Base-by-base conservation (phyloP, 2,113 vertebrate species). In the Jacana jacana region DNA sequence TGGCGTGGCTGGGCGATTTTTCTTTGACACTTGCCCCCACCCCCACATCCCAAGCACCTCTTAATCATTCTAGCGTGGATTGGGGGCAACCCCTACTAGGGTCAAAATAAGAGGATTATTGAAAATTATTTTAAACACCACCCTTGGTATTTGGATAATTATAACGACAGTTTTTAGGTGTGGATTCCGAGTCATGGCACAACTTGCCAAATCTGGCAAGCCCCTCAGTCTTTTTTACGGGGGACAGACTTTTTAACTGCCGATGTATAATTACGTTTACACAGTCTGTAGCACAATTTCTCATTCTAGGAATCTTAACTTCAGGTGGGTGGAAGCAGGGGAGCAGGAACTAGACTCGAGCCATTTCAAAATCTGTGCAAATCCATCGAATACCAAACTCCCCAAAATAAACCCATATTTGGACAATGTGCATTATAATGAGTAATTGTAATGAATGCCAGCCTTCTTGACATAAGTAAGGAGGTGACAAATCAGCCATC, bases 1-100 rank as follows among this genome's bases (percentile, higher is more conserved):
- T 75, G 75, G 86, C 87, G 84, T 77, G 94, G 86, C 86, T 20
- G 24, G 58, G 60, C 88, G 55, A 86, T 66, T 84, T 72, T 61
- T 82, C 71, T 76, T 66, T 96, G 91, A 96, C 88, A 82, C 42
- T 94, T 88, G 81, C 94, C 60, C 49, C 79, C 73, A 55, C 91
- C 82, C 87, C 60, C 44, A 76, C 55, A 94, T 81, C 95, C 86
- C 76, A 64, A 65, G 65, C 69, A 37, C 79, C 94, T 93, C 93
- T 87, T 68, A 48, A 80, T 83, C 86, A 69, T 90, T 57, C 55
- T 66, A 79, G 68, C 22, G 42, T 70, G 82, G 37, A 75, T 1
- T 49, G 73, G 83, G 87, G 88, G 72, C 61, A 90, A 78, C 66
- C 28, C 2, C 52, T 33, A 24, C 23, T 25, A 17, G 77, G 37